Base-by-base conservation (phyloP, 1,140 invertebrate genomes). In the Capitella teleta region DNA sequence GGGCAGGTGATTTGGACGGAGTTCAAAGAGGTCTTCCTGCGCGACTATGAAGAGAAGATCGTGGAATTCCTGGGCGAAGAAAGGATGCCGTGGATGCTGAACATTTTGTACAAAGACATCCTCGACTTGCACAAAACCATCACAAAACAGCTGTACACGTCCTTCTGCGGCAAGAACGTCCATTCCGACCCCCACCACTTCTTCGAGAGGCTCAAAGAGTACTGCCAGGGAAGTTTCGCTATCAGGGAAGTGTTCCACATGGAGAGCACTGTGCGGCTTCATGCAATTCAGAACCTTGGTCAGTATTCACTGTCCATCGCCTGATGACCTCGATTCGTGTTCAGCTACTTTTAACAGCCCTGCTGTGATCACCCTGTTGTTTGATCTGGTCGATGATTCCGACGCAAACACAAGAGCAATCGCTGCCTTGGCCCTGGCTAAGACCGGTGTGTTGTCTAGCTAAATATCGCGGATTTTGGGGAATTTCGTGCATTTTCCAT, bases 391-490 rank as follows among this genome's bases (percentile, higher is more conserved):
- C 16, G 53, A 57, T 19, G 62, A 66, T 53, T 44, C 42, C 5
- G 64, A 66, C 51, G 54, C 64, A 37, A 66, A 66, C 42, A 58
- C 63, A 14, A 43, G 64, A 21, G 64, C 64, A 36, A 60, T 66
- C 18, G 61, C 64, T 3, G 61, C 62, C 2, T 57, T 66, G 30
- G 64, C 62, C 28, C 41, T 66, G n/a, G 62, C 58, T 10, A 61
- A 60, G 54, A 55, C 64, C 49, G 61, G 63, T 66, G 26, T 51
- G 47, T 47, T 21, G n/a, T 45, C 5, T 12, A 34, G 19, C 14
- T 2, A 24, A 2, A 24, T 24, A 14, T 40, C 14, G 36, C 14
- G 2, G n/a, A 19, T 40, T 24, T 38, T 38, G 5, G 21, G 36
- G 16, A 6, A 18, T 3, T 2, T 18, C 36, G 36, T 21, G 36